These are phyloP conservation scores for Verasper variegatus DNA, from an alignment of 2,113 vertebrate genomes.

Conservation along the genomic window DNA sequence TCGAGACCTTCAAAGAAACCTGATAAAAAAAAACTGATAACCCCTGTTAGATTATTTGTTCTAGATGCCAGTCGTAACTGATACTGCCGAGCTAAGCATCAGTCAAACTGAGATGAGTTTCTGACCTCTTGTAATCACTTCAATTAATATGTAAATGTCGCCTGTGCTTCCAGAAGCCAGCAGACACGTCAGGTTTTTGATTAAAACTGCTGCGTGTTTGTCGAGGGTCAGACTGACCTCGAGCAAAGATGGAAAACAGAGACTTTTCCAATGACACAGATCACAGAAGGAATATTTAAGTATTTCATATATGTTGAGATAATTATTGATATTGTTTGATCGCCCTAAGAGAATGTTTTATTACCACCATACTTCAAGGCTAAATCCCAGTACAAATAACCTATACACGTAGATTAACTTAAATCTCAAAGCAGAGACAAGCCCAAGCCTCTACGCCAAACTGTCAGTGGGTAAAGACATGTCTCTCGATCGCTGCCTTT, in stretches of 20 bases:
- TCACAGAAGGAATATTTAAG: not conserved
- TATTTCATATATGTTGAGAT: not conserved
- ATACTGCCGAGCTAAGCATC: slow-evolving; percentile 23
- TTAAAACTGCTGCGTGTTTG: not conserved
- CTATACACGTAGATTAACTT: no score
- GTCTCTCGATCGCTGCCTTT: not conserved
- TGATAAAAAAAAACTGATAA: not conserved
- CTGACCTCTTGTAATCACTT: slow-evolving; percentile 24
- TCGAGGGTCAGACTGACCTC: no score
- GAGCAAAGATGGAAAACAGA: not conserved
- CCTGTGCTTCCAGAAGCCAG: slow-evolving; percentile 1
- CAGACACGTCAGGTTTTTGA: not conserved
- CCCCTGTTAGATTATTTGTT: not conserved
- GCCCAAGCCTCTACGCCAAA: not conserved
- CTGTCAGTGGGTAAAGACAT: not conserved
- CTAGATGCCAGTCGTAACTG: slow-evolving; percentile 5
- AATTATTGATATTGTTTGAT: no score
- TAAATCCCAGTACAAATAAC: not conserved
- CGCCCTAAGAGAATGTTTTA: not conserved
- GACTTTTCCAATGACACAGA: not conserved
- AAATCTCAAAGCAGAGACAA: no score
- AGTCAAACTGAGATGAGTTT: slow-evolving; percentile 22
- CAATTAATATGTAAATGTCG: slow-evolving; percentile 35
- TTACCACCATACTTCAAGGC: not conserved
- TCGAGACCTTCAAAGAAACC: no score